Evolutionary conservation across 2,888 invertebrate species (phyloP), one percentile per base, ranked within the genome.

Genomic region (Trichogramma evanescens): DNA sequence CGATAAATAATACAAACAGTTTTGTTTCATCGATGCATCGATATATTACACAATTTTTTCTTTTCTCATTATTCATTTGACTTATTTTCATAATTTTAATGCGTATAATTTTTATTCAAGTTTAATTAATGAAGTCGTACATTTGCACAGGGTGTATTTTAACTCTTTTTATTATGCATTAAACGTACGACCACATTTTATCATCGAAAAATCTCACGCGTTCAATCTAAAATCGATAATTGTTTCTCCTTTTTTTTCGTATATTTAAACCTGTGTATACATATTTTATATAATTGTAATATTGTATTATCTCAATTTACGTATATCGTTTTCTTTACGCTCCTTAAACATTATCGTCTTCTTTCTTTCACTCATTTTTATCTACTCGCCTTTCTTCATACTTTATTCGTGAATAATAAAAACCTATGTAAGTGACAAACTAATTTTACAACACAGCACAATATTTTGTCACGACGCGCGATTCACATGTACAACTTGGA

Each of bases 391-490:
- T 13, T n/a, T 7, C n/a, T 41, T 13, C 53, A 50, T 8, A 50
- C 39, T 38, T 43, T 41, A 49, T 8, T 49, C 40, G 43, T 49
- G 50, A 56, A 65, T 64, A 65, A 68, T 69, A 61, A 71, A 70
- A 73, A 74, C 74, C 72, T 64, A 51, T 26, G 26, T 74, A 75
- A 71, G 72, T 70, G 72, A 74, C 72, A 69, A 76, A 74, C 72
- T 76, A 76, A 74, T 73, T 74, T 74, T 76, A 75, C 74, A 77
- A 76, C 77, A 77, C 77, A 77, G 77, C 77, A 76, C 77, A 77
- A 69, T 74, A 73, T 71, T 41, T 75, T 70, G 71, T 70, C 74
- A 74, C 74, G 72, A 72, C 72, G 68, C 70, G 66, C 58, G 53
- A 45, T 48, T 10, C 13, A 65, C 66, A 59, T 10, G 26, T 56